phyloP scores from a whole-genome alignment of 2,797 vertebrate genomes.

The Lates japonicus region DNA sequence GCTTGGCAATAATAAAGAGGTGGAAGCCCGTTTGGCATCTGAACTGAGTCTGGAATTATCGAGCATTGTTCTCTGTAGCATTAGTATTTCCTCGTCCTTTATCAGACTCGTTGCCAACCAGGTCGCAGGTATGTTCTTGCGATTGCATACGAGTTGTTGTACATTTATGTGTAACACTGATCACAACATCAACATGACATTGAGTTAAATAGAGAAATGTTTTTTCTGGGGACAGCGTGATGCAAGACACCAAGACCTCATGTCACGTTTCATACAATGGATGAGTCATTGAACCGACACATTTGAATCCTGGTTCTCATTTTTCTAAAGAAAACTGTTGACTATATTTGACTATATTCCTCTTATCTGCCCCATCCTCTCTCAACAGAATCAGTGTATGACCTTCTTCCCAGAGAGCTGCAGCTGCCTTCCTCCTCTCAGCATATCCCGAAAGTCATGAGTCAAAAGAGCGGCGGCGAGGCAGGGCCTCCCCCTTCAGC shows the following conservation, averaged over 20 bases:
- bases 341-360: conserved; percentile 20
- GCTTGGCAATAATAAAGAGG: neutral
- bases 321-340: neutral
- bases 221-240: conserved; percentile 7
- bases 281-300: neutral
- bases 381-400: conserved; percentile 94
- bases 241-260: neutral
- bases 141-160: conserved; percentile 3
- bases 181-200: neutral
- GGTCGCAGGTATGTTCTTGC: neutral
- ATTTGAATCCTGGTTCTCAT: neutral
- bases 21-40: conserved; percentile 4
- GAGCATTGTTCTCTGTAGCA: conserved; percentile 22
- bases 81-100: conserved; percentile 29
- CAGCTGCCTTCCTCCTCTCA: conserved; percentile 92
- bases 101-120: conserved; percentile 46
- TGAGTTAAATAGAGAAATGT: neutral
- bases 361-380: conserved; percentile 25
- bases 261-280: conserved; percentile 6
- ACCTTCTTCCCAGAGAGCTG: conserved; percentile 97
- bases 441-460: conserved; percentile 92
- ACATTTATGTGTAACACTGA: neutral
- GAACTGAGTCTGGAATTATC: conserved; percentile 35
- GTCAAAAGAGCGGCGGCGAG: conserved; percentile 98
- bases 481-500: conserved; percentile 92